Evolutionary conservation across 1,140 invertebrate species (phyloP), one percentile per base, ranked within the genome.

Genomic region (Lepidostoma basale): DNA sequence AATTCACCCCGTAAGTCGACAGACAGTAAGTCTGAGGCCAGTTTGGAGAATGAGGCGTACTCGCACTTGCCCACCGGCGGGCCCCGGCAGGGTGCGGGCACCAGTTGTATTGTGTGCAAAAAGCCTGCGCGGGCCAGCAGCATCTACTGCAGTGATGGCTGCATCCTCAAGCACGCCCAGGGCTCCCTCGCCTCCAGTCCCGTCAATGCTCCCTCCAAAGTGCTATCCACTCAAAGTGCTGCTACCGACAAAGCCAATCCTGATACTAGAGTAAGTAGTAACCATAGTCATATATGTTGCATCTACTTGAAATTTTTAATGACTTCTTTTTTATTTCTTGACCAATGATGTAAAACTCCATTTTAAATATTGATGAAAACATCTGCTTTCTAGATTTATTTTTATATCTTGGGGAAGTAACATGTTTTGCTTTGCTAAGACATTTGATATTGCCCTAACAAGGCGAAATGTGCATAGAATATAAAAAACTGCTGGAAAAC

Each of bases 91-190:
- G 70, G 76, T 6, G 76, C 74, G 30, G 82, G 81, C 71, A 86
- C 85, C 6, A 81, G 77, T 49, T 92, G 91, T 75, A 87, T 92
- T 28, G 89, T 92, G 20, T 92, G 91, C 74, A 90, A 90, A 75
- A 91, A 90, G 75, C 78, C 87, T 72, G 85, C 89, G 0, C 80
- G 89, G 72, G 77, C 84, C 68, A 88, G 86, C 73, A 87, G 90
- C 56, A 89, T 95, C 80, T 97, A 95, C 79, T 98, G 96, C 76
- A 92, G 92, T 71, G 91, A 95, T 74, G 85, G 86, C 9, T 97
- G 95, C 76, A 94, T 97, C 74, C 81, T 91, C 39, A 89, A 89
- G 69, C 93, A 96, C 81, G 92, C 93, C 0, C 87, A 92, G 73
- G 89, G 90, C 65, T 90, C 90, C 0, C 76, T 91, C 5, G 83